Base-by-base conservation (phyloP, 2,113 vertebrate species). In the Proterorhinus semilunaris region DNA sequence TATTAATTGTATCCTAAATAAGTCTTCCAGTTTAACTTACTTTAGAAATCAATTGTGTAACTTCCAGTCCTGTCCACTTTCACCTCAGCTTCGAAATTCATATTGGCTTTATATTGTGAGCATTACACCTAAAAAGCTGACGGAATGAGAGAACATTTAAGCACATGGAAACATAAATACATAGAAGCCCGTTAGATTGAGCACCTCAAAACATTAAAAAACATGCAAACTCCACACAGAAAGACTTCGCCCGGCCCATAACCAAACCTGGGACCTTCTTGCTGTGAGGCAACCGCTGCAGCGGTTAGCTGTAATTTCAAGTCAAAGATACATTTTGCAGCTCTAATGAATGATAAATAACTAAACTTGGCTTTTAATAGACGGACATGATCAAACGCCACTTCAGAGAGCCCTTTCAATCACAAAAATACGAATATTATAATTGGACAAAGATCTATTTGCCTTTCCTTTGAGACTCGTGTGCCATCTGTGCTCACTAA, bases 151-250 rank as follows among this genome's bases (percentile, higher is more conserved):
- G 73, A 57, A 49, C 48, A 78, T 65, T 87, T 78, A 90, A 85
- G 75, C 87, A 85, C 75, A 87, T 68, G 78, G 89, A 90, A 86
- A 88, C 27, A 67, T 90, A 75, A 91, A 93, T 94, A 88, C 91
- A 90, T 87, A 88, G 86, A 84, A 92, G 78, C 89, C 94, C 93
- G 95, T 96, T 94, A 94, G 90, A 83, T 87, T 83, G 78, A 72
- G 87, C 86, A 92, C 89, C 89, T 89, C 87, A 76, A 76, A 82
- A 87, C 82, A 87, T 87, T 75, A 71, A 82, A 62, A 79, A 36
- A 36, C 27, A 36, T 36, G 27, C 1, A 36, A 36, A 36, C 27
- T 36, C 27, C 27, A 36, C 27, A 36, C 27, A 36, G 27, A 36
- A 36, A 36, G 27, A 5, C 2, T 3, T 36, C 27, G 27, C 4